Evolutionary conservation across 1,140 invertebrate species (phyloP).

Genomic region (Luehdorfia chinensis): DNA sequence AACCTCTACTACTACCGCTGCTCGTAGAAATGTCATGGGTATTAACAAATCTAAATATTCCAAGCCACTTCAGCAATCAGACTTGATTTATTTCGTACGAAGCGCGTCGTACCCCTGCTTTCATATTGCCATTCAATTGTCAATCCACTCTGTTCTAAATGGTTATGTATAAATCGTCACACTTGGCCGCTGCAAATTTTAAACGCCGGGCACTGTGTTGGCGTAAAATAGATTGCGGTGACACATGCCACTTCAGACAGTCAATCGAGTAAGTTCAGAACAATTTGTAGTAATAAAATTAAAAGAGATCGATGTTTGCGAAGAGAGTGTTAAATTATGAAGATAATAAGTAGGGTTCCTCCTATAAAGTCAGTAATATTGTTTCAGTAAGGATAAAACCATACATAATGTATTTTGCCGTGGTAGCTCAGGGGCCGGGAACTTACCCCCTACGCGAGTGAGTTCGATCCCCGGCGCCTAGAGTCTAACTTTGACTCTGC

Average conservation of each 20-base stretch:
- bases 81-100: constrained; percentile 12
- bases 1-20: too few species aligned
- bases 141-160: constrained; percentile 11
- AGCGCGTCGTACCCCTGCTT: neutral
- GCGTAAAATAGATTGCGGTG: neutral
- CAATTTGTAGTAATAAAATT: constrained; percentile 11
- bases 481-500: too few species aligned
- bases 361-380: too few species aligned
- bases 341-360: too few species aligned
- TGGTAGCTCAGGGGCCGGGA: too few species aligned
- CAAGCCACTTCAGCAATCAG: constrained; percentile 7
- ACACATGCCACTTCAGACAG: neutral
- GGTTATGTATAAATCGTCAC: constrained; percentile 12
- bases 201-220: neutral
- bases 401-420: too few species aligned
- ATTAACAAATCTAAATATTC: neutral
- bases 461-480: too few species aligned
- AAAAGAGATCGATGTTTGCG: too few species aligned
- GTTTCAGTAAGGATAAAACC: too few species aligned
- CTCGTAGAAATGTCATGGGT: too few species aligned
- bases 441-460: too few species aligned
- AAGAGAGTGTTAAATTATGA: too few species aligned
- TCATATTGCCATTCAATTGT: constrained; percentile 11
- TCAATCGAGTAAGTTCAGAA: neutral
- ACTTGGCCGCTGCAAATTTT: constrained; percentile 2